Conservation (phyloP, 2,113 vertebrate species). For the Ariopsis seemanni region DNA sequence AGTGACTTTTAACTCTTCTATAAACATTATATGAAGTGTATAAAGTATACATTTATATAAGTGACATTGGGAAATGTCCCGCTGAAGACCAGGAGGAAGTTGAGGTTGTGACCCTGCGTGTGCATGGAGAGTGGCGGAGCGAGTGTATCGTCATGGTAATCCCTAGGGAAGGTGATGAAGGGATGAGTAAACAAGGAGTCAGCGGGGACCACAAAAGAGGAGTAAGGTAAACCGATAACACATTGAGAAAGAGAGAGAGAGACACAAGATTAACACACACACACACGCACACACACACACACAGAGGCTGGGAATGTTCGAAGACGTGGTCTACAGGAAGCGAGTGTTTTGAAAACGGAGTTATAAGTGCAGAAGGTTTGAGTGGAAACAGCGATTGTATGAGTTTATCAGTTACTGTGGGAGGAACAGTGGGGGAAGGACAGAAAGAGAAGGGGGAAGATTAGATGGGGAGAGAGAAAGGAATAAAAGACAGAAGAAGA, state of each 20-base stretch:
- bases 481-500: background rate
- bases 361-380: background rate
- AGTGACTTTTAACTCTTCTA: background rate
- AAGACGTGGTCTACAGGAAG: background rate
- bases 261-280: background rate
- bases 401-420: background rate
- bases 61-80: conserved; percentile 32
- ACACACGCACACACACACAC: background rate
- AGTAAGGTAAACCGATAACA: conserved; percentile 8
- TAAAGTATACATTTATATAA: background rate
- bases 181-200: conserved; percentile 48
- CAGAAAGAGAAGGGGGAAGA: conserved; percentile 32
- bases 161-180: conserved; percentile 30
- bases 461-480: conserved; percentile 34
- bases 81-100: conserved; percentile 37
- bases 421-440: background rate
- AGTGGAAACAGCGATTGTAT: background rate
- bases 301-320: background rate
- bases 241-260: background rate
- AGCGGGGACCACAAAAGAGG: background rate
- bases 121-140: background rate
- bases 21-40: background rate
- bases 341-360: background rate
- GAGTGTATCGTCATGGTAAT: conserved; percentile 2
- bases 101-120: conserved; percentile 35